Evolutionary conservation across 1,140 invertebrate genomes (phyloP).

Genomic region (Ylistrum balloti): DNA sequence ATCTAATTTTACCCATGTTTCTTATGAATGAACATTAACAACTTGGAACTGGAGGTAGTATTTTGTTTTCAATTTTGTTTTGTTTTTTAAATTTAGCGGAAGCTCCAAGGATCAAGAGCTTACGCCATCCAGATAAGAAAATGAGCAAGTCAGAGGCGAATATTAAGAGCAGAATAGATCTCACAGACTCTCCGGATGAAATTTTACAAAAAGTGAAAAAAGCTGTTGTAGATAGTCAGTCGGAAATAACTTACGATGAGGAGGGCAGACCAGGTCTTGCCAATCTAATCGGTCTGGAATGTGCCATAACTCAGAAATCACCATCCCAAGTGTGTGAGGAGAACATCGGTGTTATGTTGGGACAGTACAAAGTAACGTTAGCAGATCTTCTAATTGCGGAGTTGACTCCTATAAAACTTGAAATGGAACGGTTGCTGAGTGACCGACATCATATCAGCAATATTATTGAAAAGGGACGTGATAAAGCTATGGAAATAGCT

Average conservation of each 20-base stretch:
- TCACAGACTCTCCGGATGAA: constrained; percentile 90
- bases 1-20: too few relatives aligned
- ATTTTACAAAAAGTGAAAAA: constrained; percentile 94
- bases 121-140: constrained; percentile 88
- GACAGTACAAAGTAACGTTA: constrained; percentile 90
- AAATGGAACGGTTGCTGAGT: constrained; percentile 85
- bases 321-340: constrained; percentile 89
- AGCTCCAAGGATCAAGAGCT: constrained; percentile 75
- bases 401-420: constrained; percentile 88
- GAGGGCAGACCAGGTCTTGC: constrained; percentile 91
- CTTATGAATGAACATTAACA: too few relatives aligned
- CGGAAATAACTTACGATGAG: constrained; percentile 91
- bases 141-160: constrained; percentile 98
- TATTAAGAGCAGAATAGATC: constrained; percentile 89
- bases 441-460: constrained; percentile 86
- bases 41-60: too few relatives aligned
- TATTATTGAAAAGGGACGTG: constrained; percentile 88
- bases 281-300: constrained; percentile 93
- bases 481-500: constrained; percentile 88
- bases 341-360: constrained; percentile 87
- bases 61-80: too few relatives aligned
- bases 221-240: constrained; percentile 95
- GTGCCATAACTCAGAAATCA: constrained; percentile 86
- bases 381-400: constrained; percentile 89
- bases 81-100: constrained; percentile 68